Evolutionary conservation across 2,113 vertebrate genomes (phyloP).

Genomic region (Saguinus imperator): DNA sequence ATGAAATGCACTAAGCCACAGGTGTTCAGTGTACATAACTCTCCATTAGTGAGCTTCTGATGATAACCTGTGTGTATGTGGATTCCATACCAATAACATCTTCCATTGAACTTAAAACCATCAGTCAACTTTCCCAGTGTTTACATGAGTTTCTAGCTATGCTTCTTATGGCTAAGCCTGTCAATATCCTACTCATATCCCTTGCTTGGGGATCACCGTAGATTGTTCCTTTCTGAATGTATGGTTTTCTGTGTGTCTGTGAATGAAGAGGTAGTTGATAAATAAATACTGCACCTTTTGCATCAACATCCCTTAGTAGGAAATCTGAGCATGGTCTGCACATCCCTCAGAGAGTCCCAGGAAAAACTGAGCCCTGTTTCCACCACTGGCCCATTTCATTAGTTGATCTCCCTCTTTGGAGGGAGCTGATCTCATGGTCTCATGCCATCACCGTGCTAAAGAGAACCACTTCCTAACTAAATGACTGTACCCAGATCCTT

Average conservation of each 20-base stretch:
- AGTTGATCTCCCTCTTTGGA: not conserved
- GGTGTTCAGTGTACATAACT: no score
- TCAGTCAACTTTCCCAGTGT: not conserved
- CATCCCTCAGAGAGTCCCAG: not conserved
- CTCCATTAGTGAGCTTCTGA: no score
- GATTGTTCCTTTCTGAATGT: not conserved
- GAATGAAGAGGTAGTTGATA: not conserved
- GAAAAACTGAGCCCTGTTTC: not conserved
- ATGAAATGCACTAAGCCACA: not conserved
- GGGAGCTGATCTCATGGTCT: no score
- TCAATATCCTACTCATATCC: not conserved
- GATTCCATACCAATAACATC: not conserved
- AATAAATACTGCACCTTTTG: not conserved
- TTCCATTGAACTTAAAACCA: not conserved
- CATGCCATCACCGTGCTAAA: not conserved
- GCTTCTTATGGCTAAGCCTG: fast-evolving
- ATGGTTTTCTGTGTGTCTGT: not conserved
- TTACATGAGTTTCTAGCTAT: not conserved
- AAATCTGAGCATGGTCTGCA: not conserved
- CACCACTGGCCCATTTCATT: not conserved
- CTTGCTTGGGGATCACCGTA: fast-evolving
- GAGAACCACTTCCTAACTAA: not conserved
- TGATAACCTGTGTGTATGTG: fast-evolving
- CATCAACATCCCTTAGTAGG: not conserved
- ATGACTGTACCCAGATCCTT: not conserved